A percentile compares a stretch with the other conserved stretches of the same genome.
These are phyloP conservation scores for Morpho achilles DNA, from an alignment of 2,888 invertebrate genomes.

Conservation along the genomic window DNA sequence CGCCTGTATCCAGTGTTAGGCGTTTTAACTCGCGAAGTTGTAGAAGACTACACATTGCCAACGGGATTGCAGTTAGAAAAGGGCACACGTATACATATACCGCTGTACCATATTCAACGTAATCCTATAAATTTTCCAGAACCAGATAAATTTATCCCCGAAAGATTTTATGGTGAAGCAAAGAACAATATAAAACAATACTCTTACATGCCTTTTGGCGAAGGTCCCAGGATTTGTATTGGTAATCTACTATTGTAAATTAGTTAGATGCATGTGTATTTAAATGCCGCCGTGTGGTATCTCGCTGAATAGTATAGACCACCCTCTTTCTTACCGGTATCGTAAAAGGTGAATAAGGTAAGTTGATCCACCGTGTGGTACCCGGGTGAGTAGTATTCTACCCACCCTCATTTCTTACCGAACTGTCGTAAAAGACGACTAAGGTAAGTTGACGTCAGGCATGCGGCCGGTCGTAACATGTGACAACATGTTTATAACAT, in stretches of 20 bases:
- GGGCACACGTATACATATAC: constrained; percentile 43
- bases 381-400: too few species aligned
- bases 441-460: too few species aligned
- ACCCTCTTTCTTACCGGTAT: too few species aligned
- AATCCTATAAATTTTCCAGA: constrained; percentile 43
- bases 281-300: too few species aligned
- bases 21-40: constrained; percentile 38
- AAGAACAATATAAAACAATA: constrained; percentile 38
- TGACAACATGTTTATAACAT: too few species aligned
- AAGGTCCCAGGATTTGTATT: constrained; percentile 48
- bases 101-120: constrained; percentile 43
- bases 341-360: too few species aligned
- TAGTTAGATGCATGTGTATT: constrained; percentile 6
- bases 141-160: constrained; percentile 43
- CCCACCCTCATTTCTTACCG: too few species aligned
- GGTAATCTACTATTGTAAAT: constrained; percentile 33
- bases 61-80: constrained; percentile 42
- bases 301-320: too few species aligned
- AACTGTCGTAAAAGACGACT: too few species aligned
- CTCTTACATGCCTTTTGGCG: constrained; percentile 48
- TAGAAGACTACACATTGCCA: constrained; percentile 45
- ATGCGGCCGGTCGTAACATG: too few species aligned
- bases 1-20: constrained; percentile 45
- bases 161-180: constrained; percentile 42
- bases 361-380: too few species aligned